Evolutionary conservation across 2,888 invertebrate genomes (phyloP).

Genomic region (Platycheirus albimanus): DNA sequence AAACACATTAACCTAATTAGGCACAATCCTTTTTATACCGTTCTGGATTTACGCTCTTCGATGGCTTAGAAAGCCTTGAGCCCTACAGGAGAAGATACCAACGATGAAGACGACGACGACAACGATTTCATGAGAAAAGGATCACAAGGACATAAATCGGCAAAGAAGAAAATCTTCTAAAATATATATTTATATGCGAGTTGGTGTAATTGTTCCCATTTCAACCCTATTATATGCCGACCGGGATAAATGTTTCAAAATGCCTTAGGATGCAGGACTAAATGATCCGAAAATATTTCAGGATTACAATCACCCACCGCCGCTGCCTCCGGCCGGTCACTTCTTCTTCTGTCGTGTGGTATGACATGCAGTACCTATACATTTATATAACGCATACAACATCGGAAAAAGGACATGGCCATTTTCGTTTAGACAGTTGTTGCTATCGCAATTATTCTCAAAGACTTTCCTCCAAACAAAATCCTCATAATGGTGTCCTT

Average conservation of each 20-base stretch:
- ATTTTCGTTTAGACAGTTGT: constrained; percentile 3
- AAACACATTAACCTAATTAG: constrained; percentile 56
- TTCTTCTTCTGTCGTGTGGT: too few relatives aligned
- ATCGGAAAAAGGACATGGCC: not conserved
- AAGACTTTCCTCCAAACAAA: constrained; percentile 18
- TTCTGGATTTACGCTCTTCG: constrained; percentile 27
- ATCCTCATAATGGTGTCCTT: constrained; percentile 63
- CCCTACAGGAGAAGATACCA: constrained; percentile 2
- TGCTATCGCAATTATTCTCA: constrained; percentile 47
- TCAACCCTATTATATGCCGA: constrained; percentile 41
- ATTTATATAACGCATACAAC: not conserved
- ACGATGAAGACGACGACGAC: constrained; percentile 14
- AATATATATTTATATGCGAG: constrained; percentile 27
- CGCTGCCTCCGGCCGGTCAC: too few relatives aligned
- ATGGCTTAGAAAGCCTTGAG: constrained; percentile 9
- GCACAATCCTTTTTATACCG: constrained; percentile 36
- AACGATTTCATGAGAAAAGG: constrained; percentile 41
- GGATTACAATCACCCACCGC: constrained; percentile 56
- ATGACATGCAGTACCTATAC: constrained; percentile 15
- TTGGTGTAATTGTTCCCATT: constrained; percentile 40
- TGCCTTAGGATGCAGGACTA: constrained; percentile 66
- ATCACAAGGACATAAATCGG: constrained; percentile 59
- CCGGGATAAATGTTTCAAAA: constrained; percentile 63
- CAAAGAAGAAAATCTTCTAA: constrained; percentile 28
- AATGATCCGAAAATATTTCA: constrained; percentile 70